phyloP scores from a whole-genome alignment of 2,797 vertebrate genomes.

The Diplodus sargus region DNA sequence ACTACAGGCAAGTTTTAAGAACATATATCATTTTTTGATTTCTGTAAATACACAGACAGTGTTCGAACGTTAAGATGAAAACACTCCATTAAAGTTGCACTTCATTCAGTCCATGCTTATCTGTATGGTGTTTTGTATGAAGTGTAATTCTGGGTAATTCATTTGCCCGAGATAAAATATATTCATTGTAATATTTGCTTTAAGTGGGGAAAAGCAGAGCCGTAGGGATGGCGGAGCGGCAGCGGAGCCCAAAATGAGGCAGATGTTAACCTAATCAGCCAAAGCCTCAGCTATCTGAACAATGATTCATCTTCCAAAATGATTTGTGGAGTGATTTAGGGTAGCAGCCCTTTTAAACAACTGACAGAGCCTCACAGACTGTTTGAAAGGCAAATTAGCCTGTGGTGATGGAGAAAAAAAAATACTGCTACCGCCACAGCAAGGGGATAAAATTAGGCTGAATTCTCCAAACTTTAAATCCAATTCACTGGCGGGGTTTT shows the following conservation, averaged over 20 bases:
- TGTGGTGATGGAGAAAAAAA: constrained; percentile 33
- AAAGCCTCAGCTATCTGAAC: constrained; percentile 41
- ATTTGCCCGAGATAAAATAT: constrained; percentile 6
- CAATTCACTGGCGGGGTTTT: constrained; percentile 25
- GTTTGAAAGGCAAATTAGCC: constrained; percentile 51
- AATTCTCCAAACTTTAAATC: constrained; percentile 48
- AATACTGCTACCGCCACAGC: neutral
- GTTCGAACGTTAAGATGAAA: neutral
- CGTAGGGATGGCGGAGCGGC: no score
- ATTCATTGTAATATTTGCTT: constrained; percentile 18
- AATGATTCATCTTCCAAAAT: constrained; percentile 52
- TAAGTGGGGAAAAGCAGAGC: constrained; percentile 12
- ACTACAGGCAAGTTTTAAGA: neutral
- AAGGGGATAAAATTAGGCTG: constrained; percentile 33
- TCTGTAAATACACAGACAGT: neutral
- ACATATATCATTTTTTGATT: no score
- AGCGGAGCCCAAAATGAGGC: constrained; percentile 49
- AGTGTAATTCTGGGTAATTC: neutral
- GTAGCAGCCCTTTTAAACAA: constrained; percentile 43
- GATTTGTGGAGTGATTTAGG: constrained; percentile 57
- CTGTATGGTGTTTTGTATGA: neutral
- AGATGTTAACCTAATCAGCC: constrained; percentile 51
- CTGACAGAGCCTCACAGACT: constrained; percentile 34
- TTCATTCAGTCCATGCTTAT: neutral
- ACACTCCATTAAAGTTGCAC: neutral